These are phyloP conservation scores for Tuberolachnus salignus DNA, from an alignment of 2,888 invertebrate genomes.

Conservation along the genomic window DNA sequence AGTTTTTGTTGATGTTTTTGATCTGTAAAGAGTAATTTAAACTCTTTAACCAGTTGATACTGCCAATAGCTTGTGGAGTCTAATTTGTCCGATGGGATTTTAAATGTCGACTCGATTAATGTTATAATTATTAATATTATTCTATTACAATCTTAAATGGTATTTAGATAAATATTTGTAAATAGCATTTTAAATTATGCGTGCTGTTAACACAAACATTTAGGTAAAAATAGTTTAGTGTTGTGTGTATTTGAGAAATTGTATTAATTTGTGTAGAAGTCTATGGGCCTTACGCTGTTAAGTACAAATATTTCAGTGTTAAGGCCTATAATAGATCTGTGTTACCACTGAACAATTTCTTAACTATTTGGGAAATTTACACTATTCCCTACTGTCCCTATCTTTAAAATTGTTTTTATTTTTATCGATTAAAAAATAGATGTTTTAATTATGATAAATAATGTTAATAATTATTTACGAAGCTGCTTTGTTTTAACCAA, in stretches of 20 bases:
- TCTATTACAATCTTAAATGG: slow-evolving; percentile 16
- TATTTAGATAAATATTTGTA: slow-evolving; percentile 4
- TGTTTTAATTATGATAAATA: no score
- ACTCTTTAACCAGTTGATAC: slow-evolving; percentile 56
- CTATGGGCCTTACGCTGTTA: no score
- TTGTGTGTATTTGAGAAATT: neutral
- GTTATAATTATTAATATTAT: slow-evolving; percentile 41
- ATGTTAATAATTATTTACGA: no score
- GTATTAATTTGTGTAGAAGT: neutral
- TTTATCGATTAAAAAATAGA: no score
- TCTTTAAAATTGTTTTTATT: no score
- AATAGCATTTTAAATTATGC: slow-evolving; percentile 12
- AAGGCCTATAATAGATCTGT: no score
- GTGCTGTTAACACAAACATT: neutral
- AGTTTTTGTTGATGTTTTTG: slow-evolving; percentile 54
- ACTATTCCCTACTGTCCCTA: no score
- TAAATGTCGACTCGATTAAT: slow-evolving; percentile 49
- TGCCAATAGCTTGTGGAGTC: slow-evolving; percentile 56
- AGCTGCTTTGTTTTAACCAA: no score
- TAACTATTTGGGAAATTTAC: no score
- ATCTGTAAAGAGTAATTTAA: slow-evolving; percentile 52
- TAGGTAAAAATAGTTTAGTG: neutral
- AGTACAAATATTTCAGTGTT: no score
- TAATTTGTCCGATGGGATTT: slow-evolving; percentile 53
- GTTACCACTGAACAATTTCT: no score